These are phyloP conservation scores for Tridacna gigas DNA, from an alignment of 2,888 invertebrate genomes.

Conservation along the genomic window DNA sequence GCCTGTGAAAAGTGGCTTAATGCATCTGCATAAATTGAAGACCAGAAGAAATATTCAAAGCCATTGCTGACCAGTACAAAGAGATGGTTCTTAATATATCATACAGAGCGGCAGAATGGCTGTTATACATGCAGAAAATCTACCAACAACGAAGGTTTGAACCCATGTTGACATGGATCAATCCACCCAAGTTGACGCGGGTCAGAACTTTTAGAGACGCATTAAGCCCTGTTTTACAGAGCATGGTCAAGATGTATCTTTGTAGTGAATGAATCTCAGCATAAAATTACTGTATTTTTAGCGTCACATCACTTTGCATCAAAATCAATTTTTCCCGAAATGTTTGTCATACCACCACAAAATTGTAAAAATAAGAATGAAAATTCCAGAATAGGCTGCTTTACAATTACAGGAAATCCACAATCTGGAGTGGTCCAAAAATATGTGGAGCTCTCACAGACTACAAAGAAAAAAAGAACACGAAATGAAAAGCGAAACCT, in stretches of 20 bases:
- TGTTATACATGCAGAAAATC: no score
- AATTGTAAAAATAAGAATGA: slow-evolving; percentile 23
- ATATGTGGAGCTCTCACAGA: slow-evolving; percentile 3
- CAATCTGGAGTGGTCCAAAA: slow-evolving; percentile 8
- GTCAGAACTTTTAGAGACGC: no score
- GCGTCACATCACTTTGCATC: slow-evolving; percentile 33
- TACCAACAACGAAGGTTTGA: no score
- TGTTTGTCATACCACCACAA: slow-evolving; percentile 29
- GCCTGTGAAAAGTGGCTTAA: no score
- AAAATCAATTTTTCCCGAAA: slow-evolving; percentile 28
- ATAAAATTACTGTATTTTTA: slow-evolving; percentile 31
- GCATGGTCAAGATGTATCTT: not conserved
- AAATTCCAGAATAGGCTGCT: slow-evolving; percentile 12
- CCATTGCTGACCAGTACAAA: no score
- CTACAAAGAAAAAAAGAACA: slow-evolving; percentile 19
- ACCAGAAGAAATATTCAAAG: no score
- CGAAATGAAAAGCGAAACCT: slow-evolving; percentile 16
- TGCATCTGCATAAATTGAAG: no score
- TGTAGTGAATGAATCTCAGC: slow-evolving; percentile 29
- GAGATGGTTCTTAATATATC: no score
- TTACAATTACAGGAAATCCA: slow-evolving; percentile 18
- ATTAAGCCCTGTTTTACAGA: no score
- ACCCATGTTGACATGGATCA: no score
- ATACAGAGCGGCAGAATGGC: no score
- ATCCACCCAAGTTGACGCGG: no score